Percentiles rank a stretch among this genome's conserved stretches.
Conservation (phyloP, 2,888 invertebrate genomes). For the Clanis bilineata region DNA sequence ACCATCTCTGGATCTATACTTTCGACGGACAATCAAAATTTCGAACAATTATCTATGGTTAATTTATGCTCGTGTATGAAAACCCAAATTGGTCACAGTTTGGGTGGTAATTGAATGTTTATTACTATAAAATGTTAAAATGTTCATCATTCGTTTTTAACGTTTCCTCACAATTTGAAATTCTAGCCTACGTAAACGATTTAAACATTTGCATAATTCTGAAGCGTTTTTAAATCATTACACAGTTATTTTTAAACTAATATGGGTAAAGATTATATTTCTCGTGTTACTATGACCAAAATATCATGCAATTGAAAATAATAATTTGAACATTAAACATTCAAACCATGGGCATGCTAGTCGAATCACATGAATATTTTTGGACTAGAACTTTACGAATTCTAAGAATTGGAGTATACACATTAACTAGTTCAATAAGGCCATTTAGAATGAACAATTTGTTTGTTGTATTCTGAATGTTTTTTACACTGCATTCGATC, state of each 20-base stretch:
- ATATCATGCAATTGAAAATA: neutral
- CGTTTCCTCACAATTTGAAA: neutral
- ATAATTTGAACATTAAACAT: neutral
- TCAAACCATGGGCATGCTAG: too few species aligned
- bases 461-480: too few species aligned
- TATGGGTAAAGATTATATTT: neutral
- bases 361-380: too few species aligned
- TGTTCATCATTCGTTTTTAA: slow-evolving; percentile 6
- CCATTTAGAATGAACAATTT: too few species aligned
- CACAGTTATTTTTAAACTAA: neutral
- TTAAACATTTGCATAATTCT: slow-evolving; percentile 11
- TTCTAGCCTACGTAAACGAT: slow-evolving; percentile 2
- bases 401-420: too few species aligned
- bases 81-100: slow-evolving; percentile 33
- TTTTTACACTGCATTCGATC: too few species aligned
- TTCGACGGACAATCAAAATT: slow-evolving; percentile 29
- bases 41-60: slow-evolving; percentile 29
- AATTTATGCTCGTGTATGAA: slow-evolving; percentile 18
- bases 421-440: too few species aligned
- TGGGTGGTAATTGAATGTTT: slow-evolving; percentile 33
- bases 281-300: neutral
- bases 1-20: slow-evolving; percentile 17
- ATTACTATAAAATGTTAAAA: slow-evolving; percentile 23
- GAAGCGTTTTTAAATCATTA: neutral
- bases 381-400: too few species aligned